Base-by-base conservation (phyloP, 2,797 vertebrate genomes). In the Echiichthys vipera region DNA sequence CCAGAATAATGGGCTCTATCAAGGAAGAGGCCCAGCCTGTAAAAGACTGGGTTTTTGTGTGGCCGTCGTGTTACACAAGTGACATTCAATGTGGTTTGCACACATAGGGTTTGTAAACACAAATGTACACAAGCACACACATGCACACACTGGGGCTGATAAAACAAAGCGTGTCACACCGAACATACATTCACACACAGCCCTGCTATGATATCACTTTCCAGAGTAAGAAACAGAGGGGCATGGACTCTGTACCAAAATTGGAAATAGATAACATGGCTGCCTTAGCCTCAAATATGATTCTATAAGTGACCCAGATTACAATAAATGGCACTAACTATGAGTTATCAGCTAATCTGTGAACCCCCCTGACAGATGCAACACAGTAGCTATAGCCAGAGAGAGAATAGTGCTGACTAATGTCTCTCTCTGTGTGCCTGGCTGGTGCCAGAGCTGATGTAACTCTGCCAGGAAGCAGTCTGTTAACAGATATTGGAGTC, bases 391-490 rank as follows among this genome's bases (percentile, higher is more conserved):
- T 80, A 66, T 67, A 65, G 84, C 78, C 67, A 65, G 77, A 84
- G 85, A 88, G 78, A 78, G 77, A 87, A 92, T 84, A 80, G 80
- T 94, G 93, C 93, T 94, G 94, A 94, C 88, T 94, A 93, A 94
- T 90, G 88, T 93, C 90, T 94, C 88, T 90, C 74, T 89, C 87
- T 83, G 71, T 88, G 87, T 91, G 86, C 80, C 78, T 84, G 81
- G 43, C 87, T 88, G 82, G 87, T 94, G 93, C 93, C 93, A 94
- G 89, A 83, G 80, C 90, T 94, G 91, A 94, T 93, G 91, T 92
- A 93, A 92, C 92, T 75, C 87, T 94, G 92, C 93, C 93, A 94
- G 93, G 91, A 93, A 93, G 91, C 77, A 85, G 91, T 92, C 90
- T 92, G 90, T 91, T 87, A 87, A 93, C 91, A 90, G 89, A 89